Evolutionary conservation across 2,113 vertebrate species (phyloP).

Genomic region (Scalopus aquaticus): DNA sequence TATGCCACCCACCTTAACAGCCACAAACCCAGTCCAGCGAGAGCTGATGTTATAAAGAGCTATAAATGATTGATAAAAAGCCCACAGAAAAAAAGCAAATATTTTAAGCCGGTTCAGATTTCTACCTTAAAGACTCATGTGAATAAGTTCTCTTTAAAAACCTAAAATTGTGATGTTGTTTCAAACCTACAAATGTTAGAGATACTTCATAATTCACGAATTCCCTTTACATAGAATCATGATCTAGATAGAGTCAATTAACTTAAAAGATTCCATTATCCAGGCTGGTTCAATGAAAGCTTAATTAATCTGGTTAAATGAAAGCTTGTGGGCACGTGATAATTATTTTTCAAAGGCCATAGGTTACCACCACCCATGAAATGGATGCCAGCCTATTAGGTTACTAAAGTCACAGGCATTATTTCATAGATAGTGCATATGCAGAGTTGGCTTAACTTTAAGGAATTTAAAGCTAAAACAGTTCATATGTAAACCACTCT

Average conservation of each 20-base stretch:
- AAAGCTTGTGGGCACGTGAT: constrained; percentile 2
- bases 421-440: constrained; percentile 41
- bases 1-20: background rate
- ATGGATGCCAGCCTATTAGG: background rate
- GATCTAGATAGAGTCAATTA: constrained; percentile 43
- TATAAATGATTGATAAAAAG: constrained; percentile 12
- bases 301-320: constrained; percentile 51
- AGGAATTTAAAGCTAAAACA: constrained; percentile 24
- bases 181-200: constrained; percentile 19
- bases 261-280: constrained; percentile 33
- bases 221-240: background rate
- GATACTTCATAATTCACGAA: background rate
- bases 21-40: background rate
- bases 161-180: constrained; percentile 21
- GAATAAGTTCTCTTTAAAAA: background rate
- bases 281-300: constrained; percentile 58
- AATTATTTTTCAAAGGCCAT: constrained; percentile 8
- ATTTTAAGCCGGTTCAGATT: constrained; percentile 11
- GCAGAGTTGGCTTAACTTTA: constrained; percentile 20
- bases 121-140: constrained; percentile 12
- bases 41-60: background rate
- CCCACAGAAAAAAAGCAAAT: background rate
- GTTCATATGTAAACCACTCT: background rate
- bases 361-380: constrained; percentile 35
- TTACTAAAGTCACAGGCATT: constrained; percentile 35